Base-by-base conservation (phyloP, 2,113 vertebrate genomes). In the Centropristis striata region DNA sequence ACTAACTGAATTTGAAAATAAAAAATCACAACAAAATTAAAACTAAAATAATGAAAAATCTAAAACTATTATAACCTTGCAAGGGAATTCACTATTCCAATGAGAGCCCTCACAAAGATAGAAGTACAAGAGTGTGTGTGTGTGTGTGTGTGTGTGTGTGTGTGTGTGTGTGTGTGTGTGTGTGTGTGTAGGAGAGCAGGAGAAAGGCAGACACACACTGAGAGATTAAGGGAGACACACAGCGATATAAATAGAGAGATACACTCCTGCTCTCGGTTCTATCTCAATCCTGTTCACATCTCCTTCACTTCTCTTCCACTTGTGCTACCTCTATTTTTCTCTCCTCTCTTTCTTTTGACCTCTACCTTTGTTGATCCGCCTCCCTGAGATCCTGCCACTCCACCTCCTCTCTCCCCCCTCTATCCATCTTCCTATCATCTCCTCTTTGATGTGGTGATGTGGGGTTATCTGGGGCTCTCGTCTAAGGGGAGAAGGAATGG, bases 221-320 rank as follows among this genome's bases (percentile, higher is more conserved):
- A 44, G 69, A 60, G 54, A 60, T 65, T 47, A 46, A 77, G 32
- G 37, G 53, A 74, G 55, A 65, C 4, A 51, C 41, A 65, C 28
- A 18, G 60, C 41, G 68, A 78, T 64, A 67, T 58, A 84, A 84
- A 91, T 57, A 75, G 28, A 80, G 63, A 74, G 21, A 65, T 41
- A 60, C 46, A 72, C 90, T 86, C 60, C 88, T 75, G 66, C 63
- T 63, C 88, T 91, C 91, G 82, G 88, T 93, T 90, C 92, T 80
- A 90, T 88, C 92, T 95, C 92, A 92, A 93, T 96, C 80, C 82
- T 69, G 90, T 91, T 94, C 88, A 92, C 88, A 93, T 94, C 90
- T 67, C 90, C 74, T 80, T 89, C 44, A 63, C 71, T 71, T 74
- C 81, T 54, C n/a, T 13, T 23, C 68, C 44, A 36, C 46, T 51